A percentile compares a stretch with the other conserved stretches of the same genome.
phyloP scores from a whole-genome alignment of 2,113 vertebrate species.

The Macrotis lagotis region DNA sequence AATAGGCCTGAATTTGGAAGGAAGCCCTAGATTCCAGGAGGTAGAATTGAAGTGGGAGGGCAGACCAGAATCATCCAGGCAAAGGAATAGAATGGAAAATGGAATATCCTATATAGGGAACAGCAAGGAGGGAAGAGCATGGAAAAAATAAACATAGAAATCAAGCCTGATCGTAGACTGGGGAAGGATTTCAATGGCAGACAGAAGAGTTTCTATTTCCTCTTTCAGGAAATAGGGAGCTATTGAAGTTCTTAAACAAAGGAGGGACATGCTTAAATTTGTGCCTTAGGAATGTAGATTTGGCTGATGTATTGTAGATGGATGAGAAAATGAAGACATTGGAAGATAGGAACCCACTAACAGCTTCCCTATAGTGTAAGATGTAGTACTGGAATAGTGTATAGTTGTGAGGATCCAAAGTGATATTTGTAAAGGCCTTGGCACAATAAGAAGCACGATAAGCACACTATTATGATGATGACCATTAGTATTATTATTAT shows the following conservation, averaged over 20 bases:
- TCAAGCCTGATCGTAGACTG: background rate
- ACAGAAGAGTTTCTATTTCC: background rate
- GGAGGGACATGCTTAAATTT: background rate
- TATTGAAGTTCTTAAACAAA: background rate
- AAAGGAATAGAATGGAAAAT: background rate
- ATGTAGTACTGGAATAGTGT: background rate
- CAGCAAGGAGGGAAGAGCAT: background rate
- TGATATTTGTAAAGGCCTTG: background rate
- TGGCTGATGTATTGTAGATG: background rate
- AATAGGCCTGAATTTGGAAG: background rate
- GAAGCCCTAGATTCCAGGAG: background rate
- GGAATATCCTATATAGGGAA: too few species aligned
- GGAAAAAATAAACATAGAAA: background rate
- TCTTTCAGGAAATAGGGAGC: background rate
- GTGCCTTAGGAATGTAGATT: background rate
- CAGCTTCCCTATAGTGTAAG: too few species aligned
- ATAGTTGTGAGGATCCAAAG: background rate
- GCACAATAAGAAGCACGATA: accelerated
- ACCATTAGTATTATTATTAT: background rate
- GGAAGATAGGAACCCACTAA: background rate
- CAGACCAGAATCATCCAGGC: background rate
- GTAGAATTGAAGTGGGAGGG: background rate
- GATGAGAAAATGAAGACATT: background rate
- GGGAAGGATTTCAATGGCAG: background rate
- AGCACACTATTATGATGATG: background rate